Evolutionary conservation across 23 tunicate species (phyloP), one percentile per base, ranked within the genome.

Genomic region (Trididemnum clinides): DNA sequence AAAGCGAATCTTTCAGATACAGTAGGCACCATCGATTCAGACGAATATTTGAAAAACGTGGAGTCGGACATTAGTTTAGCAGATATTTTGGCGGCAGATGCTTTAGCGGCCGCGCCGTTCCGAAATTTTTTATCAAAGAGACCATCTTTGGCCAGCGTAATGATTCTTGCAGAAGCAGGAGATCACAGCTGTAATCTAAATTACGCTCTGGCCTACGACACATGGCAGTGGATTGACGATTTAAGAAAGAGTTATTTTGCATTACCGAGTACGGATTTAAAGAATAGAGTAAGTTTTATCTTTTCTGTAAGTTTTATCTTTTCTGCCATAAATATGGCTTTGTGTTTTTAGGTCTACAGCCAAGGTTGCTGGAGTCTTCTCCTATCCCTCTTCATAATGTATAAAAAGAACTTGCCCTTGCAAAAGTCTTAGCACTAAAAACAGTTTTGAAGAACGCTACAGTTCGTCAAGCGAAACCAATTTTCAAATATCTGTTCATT

Each of bases 181-280:
- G 26, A 36, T 1, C 7, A 36, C 22, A 36, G 15, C 2, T 2
- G 57, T 5, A 19, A 19, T 19, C 7, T 73, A 19, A 29, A 37
- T 6, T 39, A 20, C 3, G 38, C 80, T 1, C 4, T 33, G 26
- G 77, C 75, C 28, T 50, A 90, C 2, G 98, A 94, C 58, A 33
- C 85, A 23, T 94, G 98, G 98, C 78, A 85, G 12, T 85, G 82
- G 33, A 64, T 94, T 18, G 98, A 94, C 76, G 29, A 81, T 19
- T 57, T 84, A 20, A 80, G 90, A 6, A 57, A 71, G 49, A 62
- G 66, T 1, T 83, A 82, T 69, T 77, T 70, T 28, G 28, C 30
- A 2, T 19, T 73, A 39, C 18, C 28, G 5, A 19, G 7, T 2
- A 19, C 15, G 5, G 57, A 37, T 2, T 23, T 73, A 20, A 73